phyloP scores from a whole-genome alignment of 1,140 invertebrate species.

The Steinernema feltiae region DNA sequence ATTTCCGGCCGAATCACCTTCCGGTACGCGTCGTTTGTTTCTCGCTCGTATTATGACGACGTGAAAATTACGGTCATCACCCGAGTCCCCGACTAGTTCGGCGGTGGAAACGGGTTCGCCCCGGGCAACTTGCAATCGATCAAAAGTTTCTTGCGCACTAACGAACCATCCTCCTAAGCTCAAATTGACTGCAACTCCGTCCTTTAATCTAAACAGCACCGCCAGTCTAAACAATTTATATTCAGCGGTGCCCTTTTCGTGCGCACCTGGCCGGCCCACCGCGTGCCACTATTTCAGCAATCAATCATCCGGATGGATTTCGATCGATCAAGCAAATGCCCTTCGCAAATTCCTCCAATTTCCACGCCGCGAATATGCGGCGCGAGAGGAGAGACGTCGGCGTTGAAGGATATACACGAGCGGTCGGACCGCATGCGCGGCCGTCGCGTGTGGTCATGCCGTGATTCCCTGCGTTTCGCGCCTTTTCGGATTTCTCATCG shows the following conservation, averaged over 20 bases:
- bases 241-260: background rate
- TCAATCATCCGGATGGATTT: no score
- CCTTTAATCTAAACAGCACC: background rate
- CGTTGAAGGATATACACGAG: background rate
- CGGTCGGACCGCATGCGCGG: background rate
- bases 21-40: no score
- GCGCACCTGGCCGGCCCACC: background rate
- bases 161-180: background rate
- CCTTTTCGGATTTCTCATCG: background rate
- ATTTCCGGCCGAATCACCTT: background rate
- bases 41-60: no score
- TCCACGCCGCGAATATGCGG: background rate
- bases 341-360: background rate
- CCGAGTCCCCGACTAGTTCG: conserved; percentile 5
- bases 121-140: background rate
- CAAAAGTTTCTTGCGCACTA: background rate
- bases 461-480: background rate
- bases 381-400: no score
- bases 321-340: no score
- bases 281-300: background rate
- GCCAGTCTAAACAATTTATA: background rate
- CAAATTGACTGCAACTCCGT: background rate
- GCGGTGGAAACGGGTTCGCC: background rate
- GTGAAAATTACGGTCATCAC: no score
- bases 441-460: background rate